phyloP scores from a whole-genome alignment of 2,797 vertebrate genomes.

The Arctocebus calabarensis region DNA sequence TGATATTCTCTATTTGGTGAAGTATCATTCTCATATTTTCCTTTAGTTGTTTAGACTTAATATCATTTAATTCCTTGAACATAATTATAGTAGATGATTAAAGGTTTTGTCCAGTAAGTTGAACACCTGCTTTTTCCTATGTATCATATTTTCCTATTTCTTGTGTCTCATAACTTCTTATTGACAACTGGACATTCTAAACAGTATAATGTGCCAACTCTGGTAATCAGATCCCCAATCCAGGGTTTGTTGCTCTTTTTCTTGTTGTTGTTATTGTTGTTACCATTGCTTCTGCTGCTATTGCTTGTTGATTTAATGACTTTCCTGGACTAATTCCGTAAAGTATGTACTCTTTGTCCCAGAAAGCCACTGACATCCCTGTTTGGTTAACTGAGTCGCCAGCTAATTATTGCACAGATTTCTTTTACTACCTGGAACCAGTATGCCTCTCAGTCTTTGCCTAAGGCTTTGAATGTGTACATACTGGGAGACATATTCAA shows the following conservation, averaged over 20 bases:
- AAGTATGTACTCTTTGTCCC: background rate
- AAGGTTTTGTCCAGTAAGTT: background rate
- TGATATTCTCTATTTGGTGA: background rate
- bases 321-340: background rate
- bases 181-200: background rate
- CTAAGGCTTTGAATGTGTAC: background rate
- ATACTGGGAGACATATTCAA: background rate
- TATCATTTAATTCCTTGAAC: background rate
- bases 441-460: background rate
- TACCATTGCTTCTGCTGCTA: background rate
- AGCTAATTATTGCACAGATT: background rate
- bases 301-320: background rate
- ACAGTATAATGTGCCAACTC: background rate
- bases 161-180: background rate
- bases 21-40: background rate
- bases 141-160: background rate
- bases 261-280: too few relatives aligned
- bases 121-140: background rate
- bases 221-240: background rate
- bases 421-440: background rate
- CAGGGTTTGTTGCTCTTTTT: background rate
- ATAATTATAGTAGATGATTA: background rate
- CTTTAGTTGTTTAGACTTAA: background rate
- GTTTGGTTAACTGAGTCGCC: background rate
- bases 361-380: background rate